Percentiles rank a stretch among this genome's conserved stretches.
Conservation (phyloP, 2,797 vertebrate genomes). For the Amphiprion clarkii region DNA sequence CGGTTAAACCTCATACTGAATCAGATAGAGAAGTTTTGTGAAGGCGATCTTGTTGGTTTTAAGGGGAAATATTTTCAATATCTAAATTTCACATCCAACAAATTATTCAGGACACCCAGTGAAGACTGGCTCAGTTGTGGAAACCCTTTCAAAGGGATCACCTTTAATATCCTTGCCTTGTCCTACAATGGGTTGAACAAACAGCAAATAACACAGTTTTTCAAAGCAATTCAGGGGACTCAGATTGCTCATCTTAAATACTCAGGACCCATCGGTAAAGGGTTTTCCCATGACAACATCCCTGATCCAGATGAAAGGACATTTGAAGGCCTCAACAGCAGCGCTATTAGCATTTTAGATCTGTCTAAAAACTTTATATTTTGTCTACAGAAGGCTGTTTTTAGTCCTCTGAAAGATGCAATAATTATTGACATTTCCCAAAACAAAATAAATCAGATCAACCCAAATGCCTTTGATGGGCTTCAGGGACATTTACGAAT, state of each 20-base stretch:
- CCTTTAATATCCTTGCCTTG: conserved; percentile 81
- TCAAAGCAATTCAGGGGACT: conserved; percentile 82
- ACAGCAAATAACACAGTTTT: conserved; percentile 62
- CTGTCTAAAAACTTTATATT: conserved; percentile 83
- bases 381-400: conserved; percentile 79
- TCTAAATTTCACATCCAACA: conserved; percentile 76
- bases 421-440: conserved; percentile 78
- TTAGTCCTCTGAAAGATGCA: conserved; percentile 75
- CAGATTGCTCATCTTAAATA: conserved; percentile 75
- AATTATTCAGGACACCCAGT: conserved; percentile 32
- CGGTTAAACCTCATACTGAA: conserved; percentile 84
- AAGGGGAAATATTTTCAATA: conserved; percentile 83
- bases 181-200: conserved; percentile 72
- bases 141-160: conserved; percentile 88
- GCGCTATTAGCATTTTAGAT: conserved; percentile 76
- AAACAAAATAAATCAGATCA: conserved; percentile 89
- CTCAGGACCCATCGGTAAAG: conserved; percentile 76
- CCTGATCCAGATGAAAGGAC: conserved; percentile 85
- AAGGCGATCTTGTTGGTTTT: conserved; percentile 87
- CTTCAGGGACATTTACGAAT: conserved; percentile 79
- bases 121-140: conserved; percentile 81
- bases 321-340: conserved; percentile 84
- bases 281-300: conserved; percentile 82
- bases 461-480: conserved; percentile 84
- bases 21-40: conserved; percentile 82